These are phyloP conservation scores for Tipula lateralis DNA, from an alignment of 2,888 invertebrate species.

Conservation along the genomic window DNA sequence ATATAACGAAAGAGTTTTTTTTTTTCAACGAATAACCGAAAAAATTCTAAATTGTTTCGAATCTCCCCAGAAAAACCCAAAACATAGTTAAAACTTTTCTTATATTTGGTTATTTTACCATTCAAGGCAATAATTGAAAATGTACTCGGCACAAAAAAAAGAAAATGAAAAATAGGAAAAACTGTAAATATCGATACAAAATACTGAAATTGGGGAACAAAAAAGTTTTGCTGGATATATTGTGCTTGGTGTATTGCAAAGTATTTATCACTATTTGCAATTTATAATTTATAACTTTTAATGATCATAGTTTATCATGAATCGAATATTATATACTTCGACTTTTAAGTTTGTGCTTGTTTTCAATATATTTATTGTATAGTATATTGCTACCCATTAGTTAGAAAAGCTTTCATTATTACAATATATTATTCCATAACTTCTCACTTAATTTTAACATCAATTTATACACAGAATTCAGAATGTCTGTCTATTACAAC, in stretches of 20 bases:
- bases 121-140: neutral
- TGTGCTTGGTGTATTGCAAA: neutral
- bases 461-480: no score
- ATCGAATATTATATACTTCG: no score
- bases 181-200: neutral
- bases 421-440: no score
- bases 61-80: neutral
- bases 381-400: no score
- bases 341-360: no score
- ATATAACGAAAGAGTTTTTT: neutral
- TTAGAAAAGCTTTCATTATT: no score
- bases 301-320: constrained; percentile 19
- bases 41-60: neutral
- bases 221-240: neutral
- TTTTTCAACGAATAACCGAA: neutral
- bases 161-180: neutral
- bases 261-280: neutral
- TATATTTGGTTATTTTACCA: neutral
- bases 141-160: neutral
- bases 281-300: constrained; percentile 11
- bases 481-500: no score
- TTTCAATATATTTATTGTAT: no score
- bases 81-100: neutral
- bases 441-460: no score
- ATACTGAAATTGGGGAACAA: neutral